Evolutionary conservation across 2,797 vertebrate species (phyloP).

Genomic region (Ptychobarbus kaznakovi): DNA sequence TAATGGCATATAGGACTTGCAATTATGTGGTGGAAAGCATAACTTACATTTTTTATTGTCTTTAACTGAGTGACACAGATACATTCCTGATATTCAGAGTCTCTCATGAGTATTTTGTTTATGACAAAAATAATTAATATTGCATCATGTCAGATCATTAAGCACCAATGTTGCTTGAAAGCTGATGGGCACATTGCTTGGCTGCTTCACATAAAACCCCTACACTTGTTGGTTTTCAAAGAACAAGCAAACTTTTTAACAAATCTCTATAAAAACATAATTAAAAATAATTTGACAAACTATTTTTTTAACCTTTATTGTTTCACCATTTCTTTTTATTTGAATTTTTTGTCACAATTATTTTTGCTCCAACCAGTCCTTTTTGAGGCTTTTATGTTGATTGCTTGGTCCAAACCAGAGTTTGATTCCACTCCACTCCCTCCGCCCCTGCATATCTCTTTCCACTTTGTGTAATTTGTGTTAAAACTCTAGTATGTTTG

Average conservation of each 20-base stretch:
- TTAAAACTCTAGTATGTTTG: neutral
- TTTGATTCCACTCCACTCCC: neutral
- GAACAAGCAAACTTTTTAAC: neutral
- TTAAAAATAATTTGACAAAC: neutral
- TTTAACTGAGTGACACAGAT: neutral
- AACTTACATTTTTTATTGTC: neutral
- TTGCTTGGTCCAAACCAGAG: neutral
- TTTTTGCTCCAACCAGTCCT: neutral
- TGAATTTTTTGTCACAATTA: neutral
- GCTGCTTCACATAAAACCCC: neutral
- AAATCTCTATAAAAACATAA: neutral
- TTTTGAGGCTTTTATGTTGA: neutral
- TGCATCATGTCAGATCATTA: constrained; percentile 23
- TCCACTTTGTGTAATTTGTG: neutral
- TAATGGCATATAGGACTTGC: neutral
- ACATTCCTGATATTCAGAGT: neutral
- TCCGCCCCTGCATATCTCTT: neutral
- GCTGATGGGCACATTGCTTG: neutral
- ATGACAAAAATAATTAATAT: constrained; percentile 2
- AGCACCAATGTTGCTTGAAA: neutral
- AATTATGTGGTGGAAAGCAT: neutral
- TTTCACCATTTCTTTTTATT: neutral
- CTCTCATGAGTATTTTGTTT: constrained; percentile 3
- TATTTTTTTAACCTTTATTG: too few species aligned
- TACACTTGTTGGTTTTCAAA: neutral